Evolutionary conservation across 2,888 invertebrate species (phyloP).

Genomic region (Lycocerus yunnanus): DNA sequence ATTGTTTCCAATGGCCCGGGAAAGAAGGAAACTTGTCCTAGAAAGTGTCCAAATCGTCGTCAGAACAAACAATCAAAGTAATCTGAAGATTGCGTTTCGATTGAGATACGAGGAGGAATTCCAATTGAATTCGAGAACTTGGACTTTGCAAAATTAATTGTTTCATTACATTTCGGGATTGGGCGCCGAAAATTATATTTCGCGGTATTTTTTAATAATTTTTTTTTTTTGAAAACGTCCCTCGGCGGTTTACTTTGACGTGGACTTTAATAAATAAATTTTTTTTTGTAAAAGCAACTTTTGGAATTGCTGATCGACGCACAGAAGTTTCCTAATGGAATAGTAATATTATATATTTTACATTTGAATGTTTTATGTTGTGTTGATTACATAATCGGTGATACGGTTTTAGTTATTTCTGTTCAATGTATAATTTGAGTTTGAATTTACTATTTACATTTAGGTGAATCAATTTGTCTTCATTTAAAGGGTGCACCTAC

Average conservation of each 20-base stretch:
- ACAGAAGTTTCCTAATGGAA: not conserved
- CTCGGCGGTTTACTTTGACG: not conserved
- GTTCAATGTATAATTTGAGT: not conserved
- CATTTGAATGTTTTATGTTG: too few relatives aligned
- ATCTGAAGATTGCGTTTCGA: not conserved
- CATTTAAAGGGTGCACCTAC: not conserved
- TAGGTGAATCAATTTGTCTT: not conserved
- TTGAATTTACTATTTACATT: not conserved
- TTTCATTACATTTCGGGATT: not conserved
- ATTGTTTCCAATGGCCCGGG: not conserved
- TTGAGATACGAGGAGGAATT: slow-evolving; percentile 1
- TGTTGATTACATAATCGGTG: too few relatives aligned
- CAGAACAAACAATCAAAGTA: slow-evolving; percentile 9
- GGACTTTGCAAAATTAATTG: not conserved
- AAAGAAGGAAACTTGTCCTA: not conserved
- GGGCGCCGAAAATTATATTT: not conserved
- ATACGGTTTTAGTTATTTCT: not conserved
- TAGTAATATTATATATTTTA: too few relatives aligned
- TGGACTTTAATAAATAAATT: not conserved
- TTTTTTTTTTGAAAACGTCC: too few relatives aligned
- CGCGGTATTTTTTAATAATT: not conserved
- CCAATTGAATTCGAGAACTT: not conserved
- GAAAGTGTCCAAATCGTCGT: slow-evolving; percentile 18
- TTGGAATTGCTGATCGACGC: not conserved
- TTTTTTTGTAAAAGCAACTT: not conserved